Evolutionary conservation across 1,140 invertebrate genomes (phyloP).

Genomic region (Eurosta solidaginis): DNA sequence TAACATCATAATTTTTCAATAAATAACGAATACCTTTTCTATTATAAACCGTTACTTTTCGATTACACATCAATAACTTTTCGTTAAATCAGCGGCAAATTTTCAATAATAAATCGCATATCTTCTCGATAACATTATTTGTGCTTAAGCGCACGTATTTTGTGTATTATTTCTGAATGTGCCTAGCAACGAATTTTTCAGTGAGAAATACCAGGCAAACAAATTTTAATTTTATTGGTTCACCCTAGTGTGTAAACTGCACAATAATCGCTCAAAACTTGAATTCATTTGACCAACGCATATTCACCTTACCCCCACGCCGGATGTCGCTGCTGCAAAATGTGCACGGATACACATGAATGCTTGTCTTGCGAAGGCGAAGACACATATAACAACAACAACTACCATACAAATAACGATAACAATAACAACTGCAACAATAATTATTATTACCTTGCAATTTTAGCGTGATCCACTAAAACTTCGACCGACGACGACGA

Average conservation of each 20-base stretch:
- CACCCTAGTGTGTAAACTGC: neutral
- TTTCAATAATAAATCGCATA: too few species aligned
- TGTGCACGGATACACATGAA: neutral
- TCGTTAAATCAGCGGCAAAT: too few species aligned
- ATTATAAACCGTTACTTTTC: too few species aligned
- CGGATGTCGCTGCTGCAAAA: neutral
- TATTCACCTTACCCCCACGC: neutral
- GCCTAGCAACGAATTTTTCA: too few species aligned
- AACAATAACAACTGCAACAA: constrained; percentile 28
- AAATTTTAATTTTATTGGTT: too few species aligned
- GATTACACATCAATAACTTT: too few species aligned
- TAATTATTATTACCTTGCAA: constrained; percentile 36
- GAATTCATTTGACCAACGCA: neutral
- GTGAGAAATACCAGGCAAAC: too few species aligned
- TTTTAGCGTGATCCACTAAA: constrained; percentile 24
- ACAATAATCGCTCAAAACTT: neutral
- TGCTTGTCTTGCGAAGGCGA: neutral
- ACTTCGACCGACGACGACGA: neutral
- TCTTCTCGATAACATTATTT: too few species aligned
- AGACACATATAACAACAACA: neutral
- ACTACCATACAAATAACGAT: neutral
- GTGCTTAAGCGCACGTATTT: too few species aligned
- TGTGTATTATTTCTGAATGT: too few species aligned
- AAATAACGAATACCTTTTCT: too few species aligned
- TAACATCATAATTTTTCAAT: too few species aligned